Evolutionary conservation across 2,888 invertebrate genomes (phyloP).

Genomic region (Empis livida): DNA sequence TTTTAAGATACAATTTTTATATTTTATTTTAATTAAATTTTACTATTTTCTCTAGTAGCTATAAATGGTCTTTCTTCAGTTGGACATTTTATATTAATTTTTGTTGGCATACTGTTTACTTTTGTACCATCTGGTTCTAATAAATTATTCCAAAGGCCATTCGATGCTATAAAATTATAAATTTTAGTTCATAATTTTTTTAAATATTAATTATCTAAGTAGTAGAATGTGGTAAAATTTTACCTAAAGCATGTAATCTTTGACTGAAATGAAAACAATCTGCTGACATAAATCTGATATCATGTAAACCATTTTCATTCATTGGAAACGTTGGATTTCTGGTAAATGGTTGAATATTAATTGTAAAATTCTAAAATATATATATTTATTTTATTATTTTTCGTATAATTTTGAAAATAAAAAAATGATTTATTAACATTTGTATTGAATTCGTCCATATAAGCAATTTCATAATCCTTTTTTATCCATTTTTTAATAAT

Average conservation of each 20-base stretch:
- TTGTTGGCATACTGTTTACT: constrained; percentile 18
- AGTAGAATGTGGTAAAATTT: too few species aligned
- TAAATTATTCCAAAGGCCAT: constrained; percentile 49
- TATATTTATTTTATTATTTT: neutral
- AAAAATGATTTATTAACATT: constrained; percentile 3
- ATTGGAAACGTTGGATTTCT: constrained; percentile 25
- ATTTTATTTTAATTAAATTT: neutral
- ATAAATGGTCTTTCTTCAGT: constrained; percentile 25
- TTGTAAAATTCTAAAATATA: constrained; percentile 39
- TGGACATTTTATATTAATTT: constrained; percentile 27
- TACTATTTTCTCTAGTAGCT: constrained; percentile 26
- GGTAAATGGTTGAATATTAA: constrained; percentile 39
- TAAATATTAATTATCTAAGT: too few species aligned
- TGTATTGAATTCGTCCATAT: constrained; percentile 26
- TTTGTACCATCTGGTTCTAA: constrained; percentile 42
- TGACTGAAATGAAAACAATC: constrained; percentile 53
- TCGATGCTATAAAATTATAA: constrained; percentile 31
- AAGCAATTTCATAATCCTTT: constrained; percentile 38
- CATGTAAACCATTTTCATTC: constrained; percentile 30
- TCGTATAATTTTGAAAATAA: too few species aligned
- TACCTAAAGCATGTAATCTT: constrained; percentile 36
- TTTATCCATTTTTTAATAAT: constrained; percentile 35
- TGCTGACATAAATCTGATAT: constrained; percentile 39
- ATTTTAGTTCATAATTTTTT: too few species aligned
- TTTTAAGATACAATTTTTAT: too few species aligned